Evolutionary conservation across 2,888 invertebrate species (phyloP).

Genomic region (Stratiomys singularior): DNA sequence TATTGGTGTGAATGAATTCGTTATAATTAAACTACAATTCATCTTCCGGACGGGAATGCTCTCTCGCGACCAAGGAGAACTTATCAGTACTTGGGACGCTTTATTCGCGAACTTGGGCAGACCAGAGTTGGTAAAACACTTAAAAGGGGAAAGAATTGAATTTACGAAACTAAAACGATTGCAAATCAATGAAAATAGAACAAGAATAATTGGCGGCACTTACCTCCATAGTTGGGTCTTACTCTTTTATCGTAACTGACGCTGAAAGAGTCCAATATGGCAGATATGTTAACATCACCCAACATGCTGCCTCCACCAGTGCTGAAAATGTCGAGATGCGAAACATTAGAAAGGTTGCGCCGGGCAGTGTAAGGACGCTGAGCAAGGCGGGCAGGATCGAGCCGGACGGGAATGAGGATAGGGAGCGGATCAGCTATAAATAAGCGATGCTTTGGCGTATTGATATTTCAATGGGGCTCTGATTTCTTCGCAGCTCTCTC

Average conservation of each 20-base stretch:
- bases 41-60: no score
- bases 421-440: slow-evolving; percentile 29
- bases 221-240: slow-evolving; percentile 99
- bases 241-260: slow-evolving; percentile 99
- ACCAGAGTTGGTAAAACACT: background rate
- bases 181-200: slow-evolving; percentile 29
- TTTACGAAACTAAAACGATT: background rate
- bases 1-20: no score
- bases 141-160: background rate
- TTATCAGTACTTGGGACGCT: no score
- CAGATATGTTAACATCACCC: slow-evolving; percentile 94
- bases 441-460: slow-evolving; percentile 16
- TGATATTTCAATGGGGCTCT: slow-evolving; percentile 20
- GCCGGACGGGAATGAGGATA: background rate
- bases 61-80: no score
- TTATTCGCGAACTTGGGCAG: background rate
- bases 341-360: slow-evolving; percentile 28
- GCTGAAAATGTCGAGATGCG: slow-evolving; percentile 53
- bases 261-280: slow-evolving; percentile 94
- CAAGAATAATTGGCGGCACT: slow-evolving; percentile 61
- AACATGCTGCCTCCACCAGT: slow-evolving; percentile 76
- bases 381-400: slow-evolving; percentile 8
- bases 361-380: background rate
- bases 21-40: no score
- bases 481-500: background rate